Base-by-base conservation (phyloP, 2,113 vertebrate species). In the Reinhardtius hippoglossoides region DNA sequence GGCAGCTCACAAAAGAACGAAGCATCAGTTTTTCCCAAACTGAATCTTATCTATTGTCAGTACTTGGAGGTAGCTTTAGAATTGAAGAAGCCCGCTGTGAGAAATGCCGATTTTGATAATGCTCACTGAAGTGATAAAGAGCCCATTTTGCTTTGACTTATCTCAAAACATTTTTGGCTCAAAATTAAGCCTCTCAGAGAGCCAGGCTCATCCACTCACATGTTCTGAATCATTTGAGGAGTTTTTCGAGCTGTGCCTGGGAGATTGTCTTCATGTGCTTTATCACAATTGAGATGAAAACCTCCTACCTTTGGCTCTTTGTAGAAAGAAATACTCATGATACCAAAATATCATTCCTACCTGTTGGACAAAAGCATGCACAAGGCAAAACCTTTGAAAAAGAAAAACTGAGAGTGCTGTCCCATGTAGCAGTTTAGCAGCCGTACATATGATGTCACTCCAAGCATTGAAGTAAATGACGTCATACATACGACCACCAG, bases 401-500 rank as follows among this genome's bases (percentile, higher is more conserved):
- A 9, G 12, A 23, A 71, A 62, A 54, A 23, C 60, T 60, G 46
- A 64, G 63, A 88, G 89, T 67, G 89, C 58, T 88, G 96, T 95
- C 91, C 84, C 87, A 91, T 96, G 96, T 94, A 95, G 95, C 95
- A 96, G 97, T 96, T 97, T 97, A 97, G 96, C 95, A 95, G 95
- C 95, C 95, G 95, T 97, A 98, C 95, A 97, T 97, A 96, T 97
- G 96, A 97, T 97, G 97, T 98, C 97, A 99, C 96, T 97, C 95
- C 96, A 96, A 95, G 93, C 93, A 95, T 88, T 94, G 94, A 95
- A 97, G 96, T 95, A 97, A 97, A 97, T 97, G 96, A 96, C 96
- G 92, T 96, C 97, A 97, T 96, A 96, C 94, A 97, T 97, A 97
- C 94, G 95, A 96, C 96, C 94, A 95, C 96, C 95, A 97, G 95